These are phyloP conservation scores for Cantharis nigra DNA, from an alignment of 2,888 invertebrate genomes.

Conservation along the genomic window DNA sequence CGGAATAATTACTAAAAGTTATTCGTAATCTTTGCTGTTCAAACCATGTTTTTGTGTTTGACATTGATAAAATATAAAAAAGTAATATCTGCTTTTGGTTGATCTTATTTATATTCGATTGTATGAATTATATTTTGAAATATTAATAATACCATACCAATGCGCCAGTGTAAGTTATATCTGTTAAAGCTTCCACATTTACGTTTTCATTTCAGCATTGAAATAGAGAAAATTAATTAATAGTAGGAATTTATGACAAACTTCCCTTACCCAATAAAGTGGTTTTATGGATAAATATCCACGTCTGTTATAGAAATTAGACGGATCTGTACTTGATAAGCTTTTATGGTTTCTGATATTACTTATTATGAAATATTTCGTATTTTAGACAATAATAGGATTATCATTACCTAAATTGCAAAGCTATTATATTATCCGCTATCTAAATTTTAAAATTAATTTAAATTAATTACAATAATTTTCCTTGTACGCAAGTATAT, in stretches of 20 bases:
- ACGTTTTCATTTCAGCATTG: background rate
- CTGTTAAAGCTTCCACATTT: background rate
- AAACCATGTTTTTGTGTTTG: background rate
- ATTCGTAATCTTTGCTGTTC: background rate
- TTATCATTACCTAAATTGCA: background rate
- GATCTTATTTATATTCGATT: background rate
- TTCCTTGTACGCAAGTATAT: background rate
- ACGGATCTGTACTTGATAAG: conserved; percentile 11
- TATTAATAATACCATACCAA: background rate
- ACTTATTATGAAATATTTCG: background rate
- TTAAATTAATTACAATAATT: background rate
- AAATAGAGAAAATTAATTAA: conserved; percentile 4
- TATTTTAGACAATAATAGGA: background rate
- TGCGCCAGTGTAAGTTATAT: background rate
- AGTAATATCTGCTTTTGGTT: background rate
- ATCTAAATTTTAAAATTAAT: background rate
- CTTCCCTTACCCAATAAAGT: conserved; percentile 12
- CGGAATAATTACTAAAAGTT: background rate
- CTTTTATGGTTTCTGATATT: background rate
- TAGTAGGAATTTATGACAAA: conserved; percentile 17
- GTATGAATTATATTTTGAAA: background rate
- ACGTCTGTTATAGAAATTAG: conserved; percentile 13
- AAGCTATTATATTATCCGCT: background rate
- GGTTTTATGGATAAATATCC: conserved; percentile 11
- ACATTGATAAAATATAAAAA: background rate